Conservation (phyloP, 2,797 vertebrate genomes). For the Chiroxiphia lanceolata region DNA sequence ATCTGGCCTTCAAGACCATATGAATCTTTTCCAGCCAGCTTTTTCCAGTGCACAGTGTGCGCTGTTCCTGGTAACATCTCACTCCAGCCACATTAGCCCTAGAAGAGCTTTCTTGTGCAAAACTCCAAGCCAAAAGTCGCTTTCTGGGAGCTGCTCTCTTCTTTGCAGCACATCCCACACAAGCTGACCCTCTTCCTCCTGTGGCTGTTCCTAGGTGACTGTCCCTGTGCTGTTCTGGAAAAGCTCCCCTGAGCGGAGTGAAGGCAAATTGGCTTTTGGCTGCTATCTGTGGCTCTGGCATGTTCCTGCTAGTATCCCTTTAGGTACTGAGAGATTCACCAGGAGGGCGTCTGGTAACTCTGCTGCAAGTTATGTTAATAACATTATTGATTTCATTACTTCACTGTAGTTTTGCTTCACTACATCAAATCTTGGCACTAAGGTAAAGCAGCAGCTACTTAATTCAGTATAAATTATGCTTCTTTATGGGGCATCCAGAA, state of each 20-base stretch:
- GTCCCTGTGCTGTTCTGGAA: background rate
- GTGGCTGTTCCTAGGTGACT: rapidly evolving
- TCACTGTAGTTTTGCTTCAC: background rate
- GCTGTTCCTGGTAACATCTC: background rate
- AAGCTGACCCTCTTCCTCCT: background rate
- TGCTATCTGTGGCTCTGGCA: background rate
- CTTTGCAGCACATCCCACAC: background rate
- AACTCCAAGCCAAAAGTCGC: background rate
- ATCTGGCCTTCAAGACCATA: background rate
- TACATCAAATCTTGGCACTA: background rate
- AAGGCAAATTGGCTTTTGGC: background rate
- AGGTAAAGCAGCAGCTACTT: background rate
- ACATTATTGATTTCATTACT: background rate
- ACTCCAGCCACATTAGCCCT: background rate
- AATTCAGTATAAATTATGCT: background rate
- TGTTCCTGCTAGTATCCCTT: background rate
- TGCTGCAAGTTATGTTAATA: background rate
- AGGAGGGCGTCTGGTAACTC: background rate
- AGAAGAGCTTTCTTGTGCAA: background rate
- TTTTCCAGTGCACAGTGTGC: background rate
- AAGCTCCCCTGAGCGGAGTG: rapidly evolving
- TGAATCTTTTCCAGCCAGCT: background rate
- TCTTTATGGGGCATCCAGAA: background rate
- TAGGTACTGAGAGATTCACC: background rate
- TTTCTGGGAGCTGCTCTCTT: background rate